Base-by-base conservation (phyloP, 1,140 invertebrate genomes). In the Gryllus bimaculatus region DNA sequence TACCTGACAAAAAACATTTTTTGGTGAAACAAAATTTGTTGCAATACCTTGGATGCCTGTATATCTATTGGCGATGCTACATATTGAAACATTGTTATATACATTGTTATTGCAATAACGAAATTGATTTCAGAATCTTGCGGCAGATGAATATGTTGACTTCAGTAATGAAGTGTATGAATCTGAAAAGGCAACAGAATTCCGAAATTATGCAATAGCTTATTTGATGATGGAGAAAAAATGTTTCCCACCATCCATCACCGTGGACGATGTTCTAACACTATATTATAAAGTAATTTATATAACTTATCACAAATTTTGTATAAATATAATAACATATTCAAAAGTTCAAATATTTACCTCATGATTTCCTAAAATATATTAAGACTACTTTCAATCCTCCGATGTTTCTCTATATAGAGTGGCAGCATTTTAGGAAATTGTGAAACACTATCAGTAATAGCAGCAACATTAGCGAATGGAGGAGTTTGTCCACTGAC, bases 141-240 rank as follows among this genome's bases (percentile, higher is more conserved):
- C 94, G 21, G 97, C 96, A 10, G 95, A 94, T 77, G 97, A 98
- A 86, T 93, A 93, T 83, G 87, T 99, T 13, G 94, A 96, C 10
- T 99, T 99, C 85, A 99, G 98, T 85, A 99, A 99, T 84, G 95
- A 97, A 18, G 95, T 98, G 81, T 93, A 99, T 88, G 87, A 96
- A 13, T 99, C 97, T 0, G 98, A 99, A 85, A 88, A 96, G 74
- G 96, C 98, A 85, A 95, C 96, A 4, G 97, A 97, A 6, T 97
- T 99, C 85, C 87, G 97, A 81, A 99, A 99, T 86, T 99, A 98
- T 85, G 96, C 98, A 0, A 87, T 99, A 54, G 97, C 95, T 54
- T 99, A 98, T 87, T 99, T 97, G 84, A 98, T 99, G 96, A 90
- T 95, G 74, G 97, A 98, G 85, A 92, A 99, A 85, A 96, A 96